A percentile compares a stretch with the other conserved stretches of the same genome.
Conservation (phyloP, 2,113 vertebrate genomes). For the Heterotis niloticus region DNA sequence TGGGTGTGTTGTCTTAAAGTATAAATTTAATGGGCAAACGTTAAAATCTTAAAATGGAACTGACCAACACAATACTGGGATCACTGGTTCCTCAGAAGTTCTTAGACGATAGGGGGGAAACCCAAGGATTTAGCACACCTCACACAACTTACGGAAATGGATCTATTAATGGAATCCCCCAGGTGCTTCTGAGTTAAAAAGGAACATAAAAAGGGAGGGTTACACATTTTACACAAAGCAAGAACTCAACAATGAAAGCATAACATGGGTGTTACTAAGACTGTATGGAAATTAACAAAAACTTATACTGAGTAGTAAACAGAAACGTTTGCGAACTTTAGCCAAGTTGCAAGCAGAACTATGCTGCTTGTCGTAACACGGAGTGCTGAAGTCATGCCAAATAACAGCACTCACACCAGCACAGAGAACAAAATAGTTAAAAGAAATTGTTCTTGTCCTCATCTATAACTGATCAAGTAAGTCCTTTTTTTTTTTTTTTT, state of each 20-base stretch:
- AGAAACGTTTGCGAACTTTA: no score
- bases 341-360: no score
- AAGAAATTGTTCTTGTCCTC: not conserved
- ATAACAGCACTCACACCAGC: no score
- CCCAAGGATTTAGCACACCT: not conserved
- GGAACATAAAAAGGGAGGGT: not conserved
- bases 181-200: slow-evolving; percentile 7
- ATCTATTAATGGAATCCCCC: not conserved
- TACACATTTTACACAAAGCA: not conserved
- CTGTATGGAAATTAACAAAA: no score
- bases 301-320: no score
- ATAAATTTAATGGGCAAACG: no score
- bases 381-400: no score
- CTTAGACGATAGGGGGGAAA: not conserved
- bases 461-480: not conserved
- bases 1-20: not conserved
- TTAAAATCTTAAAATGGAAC: slow-evolving; percentile 13
- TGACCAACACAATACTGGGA: not conserved
- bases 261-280: not conserved
- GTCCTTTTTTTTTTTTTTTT: no score
- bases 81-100: not conserved
- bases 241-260: not conserved
- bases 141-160: not conserved
- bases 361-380: no score
- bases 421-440: not conserved